Base-by-base conservation (phyloP, 2,113 vertebrate species). In the Chiloscyllium plagiosum region DNA sequence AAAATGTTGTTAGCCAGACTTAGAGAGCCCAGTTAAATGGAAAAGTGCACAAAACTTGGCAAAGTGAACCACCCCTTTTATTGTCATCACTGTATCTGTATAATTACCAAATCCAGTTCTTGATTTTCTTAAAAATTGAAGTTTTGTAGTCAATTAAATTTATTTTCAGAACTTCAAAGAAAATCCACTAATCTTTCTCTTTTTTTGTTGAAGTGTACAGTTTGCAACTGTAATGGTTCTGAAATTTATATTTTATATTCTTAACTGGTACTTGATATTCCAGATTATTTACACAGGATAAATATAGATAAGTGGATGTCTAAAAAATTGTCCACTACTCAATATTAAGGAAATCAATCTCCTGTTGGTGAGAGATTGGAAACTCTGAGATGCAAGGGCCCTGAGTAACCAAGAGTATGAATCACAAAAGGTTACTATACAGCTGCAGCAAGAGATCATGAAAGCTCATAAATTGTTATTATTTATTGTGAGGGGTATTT, bases 221-320 rank as follows among this genome's bases (percentile, higher is more conserved):
- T 92, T 61, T n/a, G 87, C 86, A 52, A 61, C 1, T 92, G 52
- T 15, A 65, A 65, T 56, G 13, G 10, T 56, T 56, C 50, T 89
- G 22, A 89, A 29, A 13, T 56, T 52, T 87, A 52, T 92, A 92
- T 92, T 92, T 92, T 33, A 65, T 61, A 92, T 61, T 92, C 87
- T 92, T n/a, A n/a, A 61, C 29, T 20, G 29, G 15, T 19, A 65
- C 33, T 90, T 90, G 87, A 92, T 33, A 65, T 65, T n/a, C 87
- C 20, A 29, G 29, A 17, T 29, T 56, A 65, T 61, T 61, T 17
- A 4, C 13, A 19, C 87, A 92, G 19, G 29, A 92, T 65, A 33
- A 65, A 65, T n/a, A 1, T 19, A 17, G 29, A 65, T 26, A 42
- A 83, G 37, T 22, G 0, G 3, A 33, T 92, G 87, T 19, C 56